Evolutionary conservation across 2,113 vertebrate genomes (phyloP), one percentile per base, ranked within the genome.

Genomic region (Amphiprion ocellaris): DNA sequence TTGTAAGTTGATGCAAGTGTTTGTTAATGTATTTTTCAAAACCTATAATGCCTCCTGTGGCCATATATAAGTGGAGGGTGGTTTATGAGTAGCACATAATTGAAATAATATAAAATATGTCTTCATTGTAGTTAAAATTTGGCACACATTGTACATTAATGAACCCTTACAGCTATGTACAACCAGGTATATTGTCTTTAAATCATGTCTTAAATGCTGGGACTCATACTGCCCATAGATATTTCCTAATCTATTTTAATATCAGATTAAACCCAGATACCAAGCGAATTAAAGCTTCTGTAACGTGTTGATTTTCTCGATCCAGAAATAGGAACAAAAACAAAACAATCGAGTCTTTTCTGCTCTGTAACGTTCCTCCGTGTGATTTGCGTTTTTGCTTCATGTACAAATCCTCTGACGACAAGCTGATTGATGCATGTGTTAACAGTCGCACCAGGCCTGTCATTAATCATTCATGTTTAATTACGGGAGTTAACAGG

Each of bases 341-440:
- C 41, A 44, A 8, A 44, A 14, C 41, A 4, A 44, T 15, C 14
- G 14, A 44, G 11, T 44, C 41, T 61, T 69, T 49, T 17, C 6
- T 33, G 19, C 17, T 19, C 39, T 4, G 23, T 54, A 54, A 7
- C 5, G 21, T 58, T 44, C 7, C 33, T 37, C 33, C 33, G 6
- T 37, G 33, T 37, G 33, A 37, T 37, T 37, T 30, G 11, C 47
- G 26, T 12, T 44, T 15, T 44, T 15, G 41, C 41, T 44, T 47
- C 23, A 17, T 17, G 23, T n/a, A 24, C 30, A 60, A 63, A 65
- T 49, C 41, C 69, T 23, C 15, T 4, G 50, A 21, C 0, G 41
- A 54, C 54, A 50, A 17, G 26, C 64, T 54, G 56, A 68, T 26
- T 49, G 69, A 80, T 24, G 54, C 37, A 58, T 39, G 56, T 60